phyloP scores from a whole-genome alignment of 2,113 vertebrate genomes.

The Calonectris borealis region DNA sequence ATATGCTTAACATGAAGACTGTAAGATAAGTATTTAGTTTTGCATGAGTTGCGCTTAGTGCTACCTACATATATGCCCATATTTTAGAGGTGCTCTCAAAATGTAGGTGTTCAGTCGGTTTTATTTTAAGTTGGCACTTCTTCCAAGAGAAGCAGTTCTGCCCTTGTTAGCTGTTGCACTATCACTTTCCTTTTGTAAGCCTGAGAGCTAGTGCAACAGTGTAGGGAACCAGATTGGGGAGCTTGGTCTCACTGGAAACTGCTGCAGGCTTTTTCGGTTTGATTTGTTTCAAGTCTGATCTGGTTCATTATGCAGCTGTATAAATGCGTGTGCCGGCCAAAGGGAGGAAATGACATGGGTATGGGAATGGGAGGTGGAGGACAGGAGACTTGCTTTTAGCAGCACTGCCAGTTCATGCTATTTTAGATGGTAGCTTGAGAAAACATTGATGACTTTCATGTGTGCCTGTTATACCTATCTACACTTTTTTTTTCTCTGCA shows the following conservation, averaged over 20 bases:
- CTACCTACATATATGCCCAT: background rate
- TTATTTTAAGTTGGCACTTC: background rate
- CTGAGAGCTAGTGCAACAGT: background rate
- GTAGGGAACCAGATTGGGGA: background rate
- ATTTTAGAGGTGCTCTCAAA: background rate
- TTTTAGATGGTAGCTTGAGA: background rate
- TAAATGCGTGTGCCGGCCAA: background rate
- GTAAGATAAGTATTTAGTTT: background rate
- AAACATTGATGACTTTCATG: background rate
- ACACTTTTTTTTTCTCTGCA: accelerated
- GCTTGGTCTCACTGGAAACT: background rate
- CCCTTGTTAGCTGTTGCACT: background rate
- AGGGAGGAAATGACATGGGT: background rate
- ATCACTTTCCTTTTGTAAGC: background rate
- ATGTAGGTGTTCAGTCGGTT: background rate
- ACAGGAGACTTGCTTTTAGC: background rate
- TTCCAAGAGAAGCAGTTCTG: background rate
- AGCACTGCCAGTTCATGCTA: background rate
- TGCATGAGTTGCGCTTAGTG: background rate
- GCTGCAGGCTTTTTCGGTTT: background rate
- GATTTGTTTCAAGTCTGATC: background rate
- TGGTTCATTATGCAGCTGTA: background rate
- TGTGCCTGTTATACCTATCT: background rate
- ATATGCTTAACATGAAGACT: background rate
- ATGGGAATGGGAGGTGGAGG: background rate